Conservation (phyloP, 2,113 vertebrate species). For the Passer montanus region DNA sequence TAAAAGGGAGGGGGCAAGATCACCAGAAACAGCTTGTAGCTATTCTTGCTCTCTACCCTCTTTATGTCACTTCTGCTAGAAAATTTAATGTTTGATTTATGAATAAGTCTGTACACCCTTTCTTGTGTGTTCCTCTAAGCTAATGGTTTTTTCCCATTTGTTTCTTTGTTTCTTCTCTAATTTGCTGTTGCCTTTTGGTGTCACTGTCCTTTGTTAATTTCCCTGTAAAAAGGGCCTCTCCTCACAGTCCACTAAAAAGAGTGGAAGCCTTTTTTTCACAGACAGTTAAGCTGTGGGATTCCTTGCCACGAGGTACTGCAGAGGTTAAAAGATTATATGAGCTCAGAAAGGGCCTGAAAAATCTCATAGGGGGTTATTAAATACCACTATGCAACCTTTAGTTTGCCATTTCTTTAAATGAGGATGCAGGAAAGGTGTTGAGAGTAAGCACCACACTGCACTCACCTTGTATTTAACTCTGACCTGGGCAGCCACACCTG, state of each 20-base stretch:
- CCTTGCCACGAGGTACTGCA: not conserved
- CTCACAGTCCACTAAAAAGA: not conserved
- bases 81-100: not conserved
- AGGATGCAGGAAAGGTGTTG: not conserved
- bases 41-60: not conserved
- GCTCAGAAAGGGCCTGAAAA: not conserved
- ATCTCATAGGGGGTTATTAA: not conserved
- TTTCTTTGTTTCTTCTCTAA: not conserved
- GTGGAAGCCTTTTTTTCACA: not conserved
- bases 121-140: not conserved
- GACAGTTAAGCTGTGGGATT: not conserved
- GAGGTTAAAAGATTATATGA: not conserved
- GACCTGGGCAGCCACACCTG: not conserved
- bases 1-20: not conserved
- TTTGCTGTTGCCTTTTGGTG: not conserved
- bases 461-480: not conserved
- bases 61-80: not conserved
- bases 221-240: not conserved
- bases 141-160: not conserved
- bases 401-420: not conserved
- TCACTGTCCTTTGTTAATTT: not conserved
- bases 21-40: not conserved
- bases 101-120: not conserved
- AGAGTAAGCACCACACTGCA: not conserved
- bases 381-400: not conserved